These are phyloP conservation scores for Pelecanoides urinatrix DNA, from an alignment of 2,113 vertebrate species.

Conservation along the genomic window DNA sequence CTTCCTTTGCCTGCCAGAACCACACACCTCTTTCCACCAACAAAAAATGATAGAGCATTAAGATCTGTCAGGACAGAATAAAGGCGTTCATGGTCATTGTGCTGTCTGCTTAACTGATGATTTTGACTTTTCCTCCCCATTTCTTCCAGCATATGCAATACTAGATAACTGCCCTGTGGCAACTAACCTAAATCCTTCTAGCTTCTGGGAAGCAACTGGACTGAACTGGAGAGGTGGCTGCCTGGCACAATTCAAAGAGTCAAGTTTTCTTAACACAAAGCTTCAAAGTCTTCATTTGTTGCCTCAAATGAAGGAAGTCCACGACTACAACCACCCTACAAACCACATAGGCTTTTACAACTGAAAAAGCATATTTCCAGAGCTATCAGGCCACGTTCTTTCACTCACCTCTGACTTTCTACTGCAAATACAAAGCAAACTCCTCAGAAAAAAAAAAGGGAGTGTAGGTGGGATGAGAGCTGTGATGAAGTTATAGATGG, in stretches of 20 bases:
- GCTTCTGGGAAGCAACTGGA: neutral
- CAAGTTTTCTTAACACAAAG: neutral
- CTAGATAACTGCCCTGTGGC: neutral
- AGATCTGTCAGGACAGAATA: neutral
- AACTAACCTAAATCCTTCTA: neutral
- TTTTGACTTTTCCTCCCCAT: neutral
- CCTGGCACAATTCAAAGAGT: neutral
- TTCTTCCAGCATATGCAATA: neutral
- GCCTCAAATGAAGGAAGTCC: neutral
- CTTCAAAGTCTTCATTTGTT: neutral
- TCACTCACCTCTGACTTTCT: neutral
- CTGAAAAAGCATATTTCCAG: neutral
- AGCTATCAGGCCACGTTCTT: neutral
- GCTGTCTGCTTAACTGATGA: neutral
- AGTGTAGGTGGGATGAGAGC: neutral
- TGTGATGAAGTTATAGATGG: neutral
- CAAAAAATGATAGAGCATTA: neutral
- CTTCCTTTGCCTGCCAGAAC: neutral
- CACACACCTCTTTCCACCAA: neutral
- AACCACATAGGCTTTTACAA: neutral
- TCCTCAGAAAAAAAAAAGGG: neutral
- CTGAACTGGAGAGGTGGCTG: neutral
- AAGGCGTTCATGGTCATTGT: neutral
- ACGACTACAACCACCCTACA: neutral
- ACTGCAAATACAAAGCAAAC: neutral